A percentile compares a stretch with the other conserved stretches of the same genome.
phyloP scores from a whole-genome alignment of 2,113 vertebrate species.

The Callospermophilus lateralis region DNA sequence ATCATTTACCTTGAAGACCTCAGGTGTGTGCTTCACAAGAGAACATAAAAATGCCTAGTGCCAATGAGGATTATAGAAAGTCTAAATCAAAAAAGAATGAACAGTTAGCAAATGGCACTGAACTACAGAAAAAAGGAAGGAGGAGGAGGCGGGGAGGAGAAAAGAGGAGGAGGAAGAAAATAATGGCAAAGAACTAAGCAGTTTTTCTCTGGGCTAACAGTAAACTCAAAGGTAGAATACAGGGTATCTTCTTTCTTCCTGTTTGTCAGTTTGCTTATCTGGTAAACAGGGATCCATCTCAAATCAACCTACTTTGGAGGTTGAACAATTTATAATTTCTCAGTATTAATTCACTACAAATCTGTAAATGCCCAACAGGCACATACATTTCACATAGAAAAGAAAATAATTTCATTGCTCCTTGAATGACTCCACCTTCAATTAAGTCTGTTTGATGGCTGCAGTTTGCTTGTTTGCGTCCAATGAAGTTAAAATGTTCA shows the following conservation, averaged over 20 bases:
- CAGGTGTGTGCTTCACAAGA: neutral
- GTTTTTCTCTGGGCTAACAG: neutral
- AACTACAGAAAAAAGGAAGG: neutral
- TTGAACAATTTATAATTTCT: neutral
- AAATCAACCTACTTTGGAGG: neutral
- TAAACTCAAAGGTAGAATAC: neutral
- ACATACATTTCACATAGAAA: neutral
- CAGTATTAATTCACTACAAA: neutral
- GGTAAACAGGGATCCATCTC: neutral
- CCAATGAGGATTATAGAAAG: neutral
- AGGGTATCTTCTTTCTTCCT: neutral
- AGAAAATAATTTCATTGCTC: neutral
- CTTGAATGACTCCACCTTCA: neutral
- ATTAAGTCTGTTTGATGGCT: neutral
- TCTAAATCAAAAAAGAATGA: neutral
- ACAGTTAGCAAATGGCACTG: neutral
- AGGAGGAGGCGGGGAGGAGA: neutral
- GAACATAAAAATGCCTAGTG: neutral
- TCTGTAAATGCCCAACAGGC: neutral
- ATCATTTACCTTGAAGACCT: neutral
- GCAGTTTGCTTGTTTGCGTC: conserved; percentile 12
- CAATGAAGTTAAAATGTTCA: neutral
- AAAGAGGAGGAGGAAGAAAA: neutral
- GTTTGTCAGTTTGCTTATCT: neutral
- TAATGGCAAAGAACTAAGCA: neutral